These are phyloP conservation scores for Uloborus diversus DNA, from an alignment of 1,140 invertebrate species.

Conservation along the genomic window DNA sequence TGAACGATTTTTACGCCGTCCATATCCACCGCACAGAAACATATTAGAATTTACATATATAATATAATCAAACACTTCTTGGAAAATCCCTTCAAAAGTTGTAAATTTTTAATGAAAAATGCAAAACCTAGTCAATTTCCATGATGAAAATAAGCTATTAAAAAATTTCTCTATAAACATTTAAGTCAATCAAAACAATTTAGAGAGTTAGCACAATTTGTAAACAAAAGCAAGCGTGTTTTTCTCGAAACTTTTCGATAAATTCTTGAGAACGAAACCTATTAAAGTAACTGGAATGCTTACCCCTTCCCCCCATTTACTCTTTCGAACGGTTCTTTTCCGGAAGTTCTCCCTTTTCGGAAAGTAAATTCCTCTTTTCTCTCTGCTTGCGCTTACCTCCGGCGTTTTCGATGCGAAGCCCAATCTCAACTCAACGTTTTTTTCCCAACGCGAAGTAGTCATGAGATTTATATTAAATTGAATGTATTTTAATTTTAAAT, in stretches of 20 bases:
- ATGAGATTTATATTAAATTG: conserved; percentile 55
- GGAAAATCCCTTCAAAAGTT: too few species aligned
- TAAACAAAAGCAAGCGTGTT: neutral
- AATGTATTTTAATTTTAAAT: conserved; percentile 56
- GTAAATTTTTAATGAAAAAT: too few species aligned
- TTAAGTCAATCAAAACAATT: too few species aligned
- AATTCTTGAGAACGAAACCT: conserved; percentile 12
- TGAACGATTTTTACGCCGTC: too few species aligned
- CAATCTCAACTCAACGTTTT: conserved; percentile 25
- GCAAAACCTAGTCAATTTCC: too few species aligned
- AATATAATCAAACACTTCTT: too few species aligned
- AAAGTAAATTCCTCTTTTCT: conserved; percentile 15
- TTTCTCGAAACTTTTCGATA: neutral
- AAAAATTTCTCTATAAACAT: too few species aligned
- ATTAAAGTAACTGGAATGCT: neutral
- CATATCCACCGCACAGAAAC: too few species aligned
- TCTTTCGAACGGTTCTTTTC: neutral
- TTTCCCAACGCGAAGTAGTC: conserved; percentile 27
- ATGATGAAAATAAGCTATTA: too few species aligned
- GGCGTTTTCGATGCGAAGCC: conserved; percentile 18
- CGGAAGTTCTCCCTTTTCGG: neutral
- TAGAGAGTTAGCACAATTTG: too few species aligned
- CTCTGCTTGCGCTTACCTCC: neutral
- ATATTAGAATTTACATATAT: too few species aligned
- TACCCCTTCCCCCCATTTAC: neutral